These are phyloP conservation scores for Polia nebulosa DNA, from an alignment of 2,888 invertebrate species.

Conservation along the genomic window DNA sequence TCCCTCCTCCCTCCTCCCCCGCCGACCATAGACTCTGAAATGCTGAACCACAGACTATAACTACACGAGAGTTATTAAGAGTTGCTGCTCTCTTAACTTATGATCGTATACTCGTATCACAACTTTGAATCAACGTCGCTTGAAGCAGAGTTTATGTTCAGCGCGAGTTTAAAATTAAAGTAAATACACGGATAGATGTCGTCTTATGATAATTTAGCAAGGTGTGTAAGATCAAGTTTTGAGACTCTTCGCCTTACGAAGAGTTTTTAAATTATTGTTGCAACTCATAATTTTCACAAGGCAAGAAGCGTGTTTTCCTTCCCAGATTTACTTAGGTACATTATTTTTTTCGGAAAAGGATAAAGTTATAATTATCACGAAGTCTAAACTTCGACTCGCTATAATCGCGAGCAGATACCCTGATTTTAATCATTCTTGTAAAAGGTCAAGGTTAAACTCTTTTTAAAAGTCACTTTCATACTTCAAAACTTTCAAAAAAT, in stretches of 20 bases:
- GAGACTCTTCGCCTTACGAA: too few species aligned
- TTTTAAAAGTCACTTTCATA: not conserved
- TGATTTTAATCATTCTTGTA: not conserved
- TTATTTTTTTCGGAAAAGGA: too few species aligned
- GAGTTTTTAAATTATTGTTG: not conserved
- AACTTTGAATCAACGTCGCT: not conserved
- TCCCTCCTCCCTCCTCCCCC: too few species aligned
- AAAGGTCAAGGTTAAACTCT: not conserved
- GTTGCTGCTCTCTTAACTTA: not conserved
- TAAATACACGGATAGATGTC: not conserved
- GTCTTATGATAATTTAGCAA: not conserved
- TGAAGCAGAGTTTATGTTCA: slow-evolving; percentile 4
- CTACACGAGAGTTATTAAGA: not conserved
- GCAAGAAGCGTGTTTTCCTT: not conserved
- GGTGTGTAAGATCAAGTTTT: not conserved
- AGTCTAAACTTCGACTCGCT: too few species aligned
- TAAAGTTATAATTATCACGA: too few species aligned
- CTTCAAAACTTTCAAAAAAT: too few species aligned
- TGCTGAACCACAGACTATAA: not conserved
- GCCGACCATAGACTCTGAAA: not conserved
- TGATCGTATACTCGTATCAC: not conserved
- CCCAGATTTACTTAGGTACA: not conserved
- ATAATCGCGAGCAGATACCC: too few species aligned
- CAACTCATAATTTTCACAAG: not conserved
- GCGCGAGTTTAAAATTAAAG: not conserved